phyloP scores from a whole-genome alignment of 2,888 invertebrate genomes.

The Acanthopleura granulata region DNA sequence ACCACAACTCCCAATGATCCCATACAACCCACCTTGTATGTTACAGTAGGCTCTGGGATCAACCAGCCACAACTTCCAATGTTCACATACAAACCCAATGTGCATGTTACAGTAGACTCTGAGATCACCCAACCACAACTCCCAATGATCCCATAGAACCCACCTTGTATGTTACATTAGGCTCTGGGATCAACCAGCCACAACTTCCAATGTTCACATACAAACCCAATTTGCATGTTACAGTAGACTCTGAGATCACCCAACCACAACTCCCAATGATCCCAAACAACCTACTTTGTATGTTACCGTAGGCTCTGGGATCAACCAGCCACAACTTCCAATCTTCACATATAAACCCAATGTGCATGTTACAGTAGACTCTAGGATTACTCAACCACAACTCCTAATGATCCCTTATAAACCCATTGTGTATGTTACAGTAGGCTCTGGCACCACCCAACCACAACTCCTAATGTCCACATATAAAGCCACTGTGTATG shows the following conservation, averaged over 20 bases:
- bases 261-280: too few relatives aligned
- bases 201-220: conserved; percentile 85
- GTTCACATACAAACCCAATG: too few relatives aligned
- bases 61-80: too few relatives aligned
- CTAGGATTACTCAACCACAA: conserved; percentile 86
- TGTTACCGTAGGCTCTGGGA: conserved; percentile 75
- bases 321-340: conserved; percentile 84
- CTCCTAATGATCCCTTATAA: conserved; percentile 80
- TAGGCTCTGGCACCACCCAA: too few relatives aligned
- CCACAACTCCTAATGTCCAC: not conserved
- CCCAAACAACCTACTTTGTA: too few relatives aligned
- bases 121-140: conserved; percentile 88
- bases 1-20: not conserved
- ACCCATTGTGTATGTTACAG: not conserved
- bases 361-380: too few relatives aligned
- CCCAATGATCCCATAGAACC: conserved; percentile 78
- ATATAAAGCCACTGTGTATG: not conserved
- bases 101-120: conserved; percentile 67
- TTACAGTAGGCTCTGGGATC: too few relatives aligned
- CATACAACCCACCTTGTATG: not conserved
- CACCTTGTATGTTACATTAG: too few relatives aligned
- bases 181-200: conserved; percentile 84
- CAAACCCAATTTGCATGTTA: conserved; percentile 64
- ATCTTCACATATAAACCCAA: conserved; percentile 77
- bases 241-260: too few relatives aligned